Percentiles rank a stretch among this genome's conserved stretches.
Conservation (phyloP, 2,888 invertebrate genomes). For the Drosophila crucigera region DNA sequence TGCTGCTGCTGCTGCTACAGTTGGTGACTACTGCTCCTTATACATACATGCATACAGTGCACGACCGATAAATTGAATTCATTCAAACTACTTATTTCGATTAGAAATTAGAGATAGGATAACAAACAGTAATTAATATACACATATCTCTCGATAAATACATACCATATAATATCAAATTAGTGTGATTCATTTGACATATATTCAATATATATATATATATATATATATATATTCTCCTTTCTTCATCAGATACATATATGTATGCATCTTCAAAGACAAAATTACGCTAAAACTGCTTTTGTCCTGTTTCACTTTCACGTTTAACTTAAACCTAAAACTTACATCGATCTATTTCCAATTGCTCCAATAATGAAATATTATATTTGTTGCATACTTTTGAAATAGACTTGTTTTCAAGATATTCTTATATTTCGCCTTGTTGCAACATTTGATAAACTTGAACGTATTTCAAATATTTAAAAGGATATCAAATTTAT, state of each 20-base stretch:
- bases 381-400: neutral
- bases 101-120: neutral
- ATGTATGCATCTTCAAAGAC: neutral
- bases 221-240: too few species aligned
- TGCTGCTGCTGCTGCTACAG: neutral
- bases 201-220: neutral
- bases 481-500: neutral
- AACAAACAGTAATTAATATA: too few species aligned
- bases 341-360: neutral
- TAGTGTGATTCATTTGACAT: neutral
- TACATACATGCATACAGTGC: constrained; percentile 9
- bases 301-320: neutral
- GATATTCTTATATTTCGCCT: neutral
- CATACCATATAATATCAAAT: neutral
- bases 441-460: neutral
- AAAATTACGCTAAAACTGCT: neutral
- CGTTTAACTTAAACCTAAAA: neutral
- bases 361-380: neutral
- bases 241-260: neutral
- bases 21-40: neutral
- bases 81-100: neutral
- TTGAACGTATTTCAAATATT: neutral
- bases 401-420: neutral
- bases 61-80: neutral
- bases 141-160: neutral